Evolutionary conservation across 2,113 vertebrate species (phyloP).

Genomic region (Apaloderma vittatum): DNA sequence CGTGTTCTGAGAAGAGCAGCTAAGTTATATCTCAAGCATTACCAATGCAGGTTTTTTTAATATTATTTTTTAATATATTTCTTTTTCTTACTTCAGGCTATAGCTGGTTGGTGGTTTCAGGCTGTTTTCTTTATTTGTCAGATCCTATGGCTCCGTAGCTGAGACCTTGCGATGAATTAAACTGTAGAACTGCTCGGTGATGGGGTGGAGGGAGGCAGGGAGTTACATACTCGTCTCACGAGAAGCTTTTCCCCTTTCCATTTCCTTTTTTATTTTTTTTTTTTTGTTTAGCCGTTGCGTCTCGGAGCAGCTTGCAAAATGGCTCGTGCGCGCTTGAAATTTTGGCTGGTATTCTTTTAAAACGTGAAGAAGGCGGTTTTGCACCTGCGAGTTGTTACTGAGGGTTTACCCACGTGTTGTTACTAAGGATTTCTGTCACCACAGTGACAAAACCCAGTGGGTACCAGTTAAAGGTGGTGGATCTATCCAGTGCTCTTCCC

Average conservation of each 20-base stretch:
- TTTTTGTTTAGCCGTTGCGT: neutral
- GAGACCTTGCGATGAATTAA: neutral
- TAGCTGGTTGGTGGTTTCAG: neutral
- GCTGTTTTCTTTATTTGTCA: neutral
- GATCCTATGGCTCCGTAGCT: neutral
- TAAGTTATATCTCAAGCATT: neutral
- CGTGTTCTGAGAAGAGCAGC: neutral
- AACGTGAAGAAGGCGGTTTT: neutral
- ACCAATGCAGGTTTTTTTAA: neutral
- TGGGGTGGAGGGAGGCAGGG: neutral
- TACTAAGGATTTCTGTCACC: neutral
- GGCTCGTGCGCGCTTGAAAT: neutral
- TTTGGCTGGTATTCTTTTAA: neutral
- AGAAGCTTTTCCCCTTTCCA: neutral
- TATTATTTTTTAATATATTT: too few species aligned
- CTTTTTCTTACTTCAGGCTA: neutral
- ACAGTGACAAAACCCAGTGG: neutral
- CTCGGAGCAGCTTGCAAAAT: neutral
- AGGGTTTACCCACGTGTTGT: neutral
- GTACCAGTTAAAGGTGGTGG: accelerated
- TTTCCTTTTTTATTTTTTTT: neutral
- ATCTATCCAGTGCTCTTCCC: neutral
- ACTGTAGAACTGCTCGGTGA: neutral
- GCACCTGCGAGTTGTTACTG: neutral
- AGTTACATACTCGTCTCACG: neutral